phyloP scores from a whole-genome alignment of 2,113 vertebrate species.

The Platanista minor region DNA sequence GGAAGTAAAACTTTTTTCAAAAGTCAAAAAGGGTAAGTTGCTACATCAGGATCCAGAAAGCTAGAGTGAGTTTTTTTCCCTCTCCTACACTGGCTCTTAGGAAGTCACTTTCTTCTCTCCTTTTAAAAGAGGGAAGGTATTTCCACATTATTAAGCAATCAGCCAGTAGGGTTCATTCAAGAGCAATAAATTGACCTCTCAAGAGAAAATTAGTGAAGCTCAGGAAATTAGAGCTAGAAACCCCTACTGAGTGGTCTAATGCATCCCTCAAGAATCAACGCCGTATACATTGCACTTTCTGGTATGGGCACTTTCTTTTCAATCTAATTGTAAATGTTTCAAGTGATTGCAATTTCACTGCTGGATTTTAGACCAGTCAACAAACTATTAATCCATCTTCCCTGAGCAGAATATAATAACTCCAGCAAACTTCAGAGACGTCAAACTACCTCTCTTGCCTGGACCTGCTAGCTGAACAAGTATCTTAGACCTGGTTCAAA shows the following conservation, averaged over 20 bases:
- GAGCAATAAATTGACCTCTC: slow-evolving; percentile 54
- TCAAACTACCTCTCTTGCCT: background rate
- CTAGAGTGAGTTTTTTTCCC: background rate
- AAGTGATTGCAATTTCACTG: slow-evolving; percentile 35
- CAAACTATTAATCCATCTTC: slow-evolving; percentile 57
- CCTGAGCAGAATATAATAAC: background rate
- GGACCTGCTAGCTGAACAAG: background rate
- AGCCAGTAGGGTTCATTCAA: slow-evolving; percentile 47
- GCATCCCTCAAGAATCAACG: slow-evolving; percentile 16
- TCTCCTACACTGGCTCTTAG: background rate
- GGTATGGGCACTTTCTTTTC: slow-evolving; percentile 57
- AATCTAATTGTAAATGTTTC: slow-evolving; percentile 63
- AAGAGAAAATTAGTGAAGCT: slow-evolving; percentile 57
- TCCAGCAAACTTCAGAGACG: background rate
- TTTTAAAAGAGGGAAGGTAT: background rate
- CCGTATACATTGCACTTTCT: slow-evolving; percentile 45
- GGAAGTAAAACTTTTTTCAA: background rate
- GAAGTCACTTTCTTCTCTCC: background rate
- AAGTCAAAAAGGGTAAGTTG: background rate
- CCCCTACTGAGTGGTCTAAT: slow-evolving; percentile 11
- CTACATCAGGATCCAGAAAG: background rate
- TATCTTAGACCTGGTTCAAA: background rate
- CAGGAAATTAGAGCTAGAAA: slow-evolving; percentile 49
- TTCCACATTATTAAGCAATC: slow-evolving; percentile 29
- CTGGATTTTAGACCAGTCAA: slow-evolving; percentile 31